Evolutionary conservation across 2,113 vertebrate genomes (phyloP).

Genomic region (Oreochromis aureus): DNA sequence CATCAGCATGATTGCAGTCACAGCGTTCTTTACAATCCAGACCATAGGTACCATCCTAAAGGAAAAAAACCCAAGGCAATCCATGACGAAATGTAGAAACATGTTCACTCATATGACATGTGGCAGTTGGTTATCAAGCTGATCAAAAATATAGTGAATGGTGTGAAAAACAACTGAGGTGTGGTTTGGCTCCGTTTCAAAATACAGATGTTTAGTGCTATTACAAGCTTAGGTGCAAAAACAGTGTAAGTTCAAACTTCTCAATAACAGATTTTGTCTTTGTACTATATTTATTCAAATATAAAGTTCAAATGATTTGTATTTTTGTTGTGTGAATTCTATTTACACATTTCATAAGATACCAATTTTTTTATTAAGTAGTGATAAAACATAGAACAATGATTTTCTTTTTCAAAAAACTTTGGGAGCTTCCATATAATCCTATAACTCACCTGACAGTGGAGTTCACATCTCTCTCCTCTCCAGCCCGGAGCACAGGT

Average conservation of each 20-base stretch:
- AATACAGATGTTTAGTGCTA: background rate
- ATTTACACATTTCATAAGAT: background rate
- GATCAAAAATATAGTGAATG: background rate
- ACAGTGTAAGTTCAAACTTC: background rate
- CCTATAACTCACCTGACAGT: constrained; percentile 80
- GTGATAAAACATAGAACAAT: background rate
- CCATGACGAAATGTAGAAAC: background rate
- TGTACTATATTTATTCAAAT: background rate
- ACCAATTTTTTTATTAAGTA: background rate
- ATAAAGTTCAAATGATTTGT: background rate
- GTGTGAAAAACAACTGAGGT: rapidly evolving
- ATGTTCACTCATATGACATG: background rate
- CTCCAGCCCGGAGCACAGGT: constrained; percentile 91
- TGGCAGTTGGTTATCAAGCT: background rate
- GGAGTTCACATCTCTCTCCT: constrained; percentile 81
- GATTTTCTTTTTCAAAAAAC: background rate
- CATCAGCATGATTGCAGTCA: constrained; percentile 93
- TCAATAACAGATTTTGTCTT: background rate
- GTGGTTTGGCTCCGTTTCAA: background rate
- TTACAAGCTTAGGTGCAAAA: background rate
- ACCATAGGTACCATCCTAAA: constrained; percentile 89
- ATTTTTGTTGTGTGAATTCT: background rate
- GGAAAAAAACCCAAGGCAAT: background rate
- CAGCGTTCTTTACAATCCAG: constrained; percentile 88
- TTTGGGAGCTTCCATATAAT: background rate